A percentile compares a stretch with the other conserved stretches of the same genome.
phyloP scores from a whole-genome alignment of 1,140 invertebrate species.

The Dolichoris vasculosae region DNA sequence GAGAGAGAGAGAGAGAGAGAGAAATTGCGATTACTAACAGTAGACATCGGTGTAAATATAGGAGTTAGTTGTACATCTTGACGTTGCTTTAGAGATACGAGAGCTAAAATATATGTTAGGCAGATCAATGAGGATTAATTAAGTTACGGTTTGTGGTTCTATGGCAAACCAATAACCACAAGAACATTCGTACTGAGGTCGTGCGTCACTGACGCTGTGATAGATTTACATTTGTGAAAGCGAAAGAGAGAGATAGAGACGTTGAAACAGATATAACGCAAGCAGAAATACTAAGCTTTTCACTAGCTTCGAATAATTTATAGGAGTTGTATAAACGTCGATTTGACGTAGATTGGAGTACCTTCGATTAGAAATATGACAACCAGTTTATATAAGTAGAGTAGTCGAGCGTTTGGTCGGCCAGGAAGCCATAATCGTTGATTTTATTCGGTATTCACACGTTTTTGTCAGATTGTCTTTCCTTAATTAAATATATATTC shows the following conservation, averaged over 20 bases:
- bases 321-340: background rate
- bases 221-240: background rate
- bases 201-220: constrained; percentile 5
- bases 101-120: constrained; percentile 32
- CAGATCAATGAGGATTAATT: constrained; percentile 71
- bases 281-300: background rate
- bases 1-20: background rate
- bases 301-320: background rate
- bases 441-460: too few species aligned
- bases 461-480: background rate
- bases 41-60: too few species aligned
- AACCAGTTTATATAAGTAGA: constrained; percentile 5
- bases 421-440: background rate
- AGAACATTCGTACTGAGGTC: constrained; percentile 58
- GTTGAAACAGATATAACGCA: background rate
- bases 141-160: constrained; percentile 68
- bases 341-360: too few species aligned
- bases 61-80: background rate
- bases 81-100: background rate
- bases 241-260: background rate
- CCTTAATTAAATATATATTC: background rate
- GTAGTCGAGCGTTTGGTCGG: background rate
- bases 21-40: background rate
- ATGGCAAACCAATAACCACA: constrained; percentile 62
- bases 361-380: background rate